Evolutionary conservation across 2,113 vertebrate species (phyloP), one percentile per base, ranked within the genome.

Genomic region (Lucifuga dentata): DNA sequence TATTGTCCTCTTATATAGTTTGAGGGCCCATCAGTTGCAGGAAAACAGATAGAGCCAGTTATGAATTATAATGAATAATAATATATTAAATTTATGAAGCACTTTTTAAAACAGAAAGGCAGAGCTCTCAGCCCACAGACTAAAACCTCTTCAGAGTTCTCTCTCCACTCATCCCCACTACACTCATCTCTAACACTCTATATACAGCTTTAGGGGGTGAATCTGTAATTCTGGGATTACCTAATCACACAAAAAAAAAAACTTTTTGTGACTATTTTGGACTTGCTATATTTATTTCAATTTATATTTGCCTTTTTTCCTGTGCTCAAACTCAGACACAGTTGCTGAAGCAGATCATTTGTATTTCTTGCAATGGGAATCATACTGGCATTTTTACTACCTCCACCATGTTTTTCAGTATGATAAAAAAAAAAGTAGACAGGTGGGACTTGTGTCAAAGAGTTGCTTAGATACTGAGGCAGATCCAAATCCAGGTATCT

Each of bases 11-110:
- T n/a, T n/a, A 60, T 59, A 1, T 59, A 58, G 36, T 68, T 58
- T 46, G 46, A 60, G 23, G 20, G 40, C 11, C n/a, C 23, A 16
- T 71, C 68, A 46, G 41, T 60, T 56, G 45, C 53, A 48, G 46
- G 35, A 35, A 70, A 17, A 8, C 35, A 58, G 49, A 49, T 8
- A 20, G 6, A 58, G 15, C 1, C 3, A 12, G 4, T 46, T 38
- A 19, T 53, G 10, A 52, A 32, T 33, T n/a, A 41, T 6, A 72
- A 61, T 52, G 53, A 41, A 41, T 33, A 41, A 2, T 46, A 53
- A 59, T 38, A 39, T 38, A 68, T 73, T 5, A 12, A 1, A 46
- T 52, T 68, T 61, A 8, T 41, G 40, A 17, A 40, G 11, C 43
- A 33, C 26, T 55, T 65, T 64, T 65, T 5, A 52, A n/a, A 60